Base-by-base conservation (phyloP, 2,888 invertebrate species). In the Timema podura region DNA sequence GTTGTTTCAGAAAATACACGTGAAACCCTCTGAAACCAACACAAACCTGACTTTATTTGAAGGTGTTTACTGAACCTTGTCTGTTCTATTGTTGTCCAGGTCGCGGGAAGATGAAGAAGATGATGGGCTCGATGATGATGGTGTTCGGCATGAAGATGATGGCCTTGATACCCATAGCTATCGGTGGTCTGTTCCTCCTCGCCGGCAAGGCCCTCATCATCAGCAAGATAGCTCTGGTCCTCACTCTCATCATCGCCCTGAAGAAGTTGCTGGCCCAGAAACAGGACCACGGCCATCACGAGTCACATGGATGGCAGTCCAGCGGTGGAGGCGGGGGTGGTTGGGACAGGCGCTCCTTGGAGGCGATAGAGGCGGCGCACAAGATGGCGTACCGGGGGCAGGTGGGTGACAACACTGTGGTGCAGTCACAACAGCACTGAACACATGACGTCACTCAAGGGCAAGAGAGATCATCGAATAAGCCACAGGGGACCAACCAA, bases 71-170 rank as follows among this genome's bases (percentile, higher is more conserved):
- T 30, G 30, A 3, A 30, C 7, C 8, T 15, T 10, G 30, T 75
- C 68, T 70, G 10, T 71, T 57, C 71, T 49, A 83, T 30, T 30
- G 30, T 30, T 30, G 30, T 85, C 68, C 85, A 90, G 90, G 91
- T 76, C 88, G 92, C 74, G 91, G 91, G 5, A 91, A 92, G 81
- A 92, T 92, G 91, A 93, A 93, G 85, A 92, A 92, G 77, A 93
- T 93, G 91, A 92, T 93, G 92, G 88, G 90, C 49, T 92, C 91
- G 87, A 91, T 94, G 91, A 91, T 92, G 89, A 92, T 92, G 91
- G 92, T 92, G 7, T 87, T 90, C 74, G 90, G 89, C 6, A 92
- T 92, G 87, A 93, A 93, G 81, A 88, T 93, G 88, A 89, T 90
- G 30, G 91, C 91, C 5, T 83, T 93, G 85, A 85, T 93, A 46